Percentiles rank a stretch among this genome's conserved stretches.
phyloP scores from a whole-genome alignment of 1,140 invertebrate species.

The Myzus persicae region DNA sequence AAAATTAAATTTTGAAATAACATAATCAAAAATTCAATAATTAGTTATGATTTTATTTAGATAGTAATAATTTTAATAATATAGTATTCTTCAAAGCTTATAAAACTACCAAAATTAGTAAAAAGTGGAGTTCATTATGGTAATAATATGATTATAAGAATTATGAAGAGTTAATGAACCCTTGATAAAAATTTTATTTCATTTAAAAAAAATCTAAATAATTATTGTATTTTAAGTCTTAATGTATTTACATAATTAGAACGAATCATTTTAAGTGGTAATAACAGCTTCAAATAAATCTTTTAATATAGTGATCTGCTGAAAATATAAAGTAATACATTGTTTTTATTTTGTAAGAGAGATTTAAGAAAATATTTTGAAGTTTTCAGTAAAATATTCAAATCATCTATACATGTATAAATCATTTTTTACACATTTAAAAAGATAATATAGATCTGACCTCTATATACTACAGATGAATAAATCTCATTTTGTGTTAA shows the following conservation, averaged over 20 bases:
- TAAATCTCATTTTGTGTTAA: slow-evolving; percentile 13
- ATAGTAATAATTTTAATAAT: neutral
- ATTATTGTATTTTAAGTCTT: neutral
- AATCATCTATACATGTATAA: neutral
- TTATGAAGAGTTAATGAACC: no score
- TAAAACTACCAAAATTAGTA: no score
- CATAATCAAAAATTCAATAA: neutral
- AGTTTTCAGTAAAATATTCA: slow-evolving; percentile 5
- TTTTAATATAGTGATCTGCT: neutral
- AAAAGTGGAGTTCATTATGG: no score
- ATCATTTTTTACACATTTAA: neutral
- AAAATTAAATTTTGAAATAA: neutral
- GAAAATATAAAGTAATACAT: neutral
- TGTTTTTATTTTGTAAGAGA: neutral
- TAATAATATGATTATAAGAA: no score
- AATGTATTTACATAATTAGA: neutral
- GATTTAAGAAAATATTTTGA: neutral
- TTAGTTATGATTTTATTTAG: neutral
- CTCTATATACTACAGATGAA: slow-evolving; percentile 9
- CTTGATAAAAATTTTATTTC: no score
- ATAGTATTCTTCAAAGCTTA: no score
- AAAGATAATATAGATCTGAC: slow-evolving; percentile 17
- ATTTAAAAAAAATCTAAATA: no score
- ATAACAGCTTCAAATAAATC: neutral
- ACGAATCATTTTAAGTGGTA: neutral